Evolutionary conservation across 2,113 vertebrate genomes (phyloP), one percentile per base, ranked within the genome.

Genomic region (Coreoperca whiteheadi): DNA sequence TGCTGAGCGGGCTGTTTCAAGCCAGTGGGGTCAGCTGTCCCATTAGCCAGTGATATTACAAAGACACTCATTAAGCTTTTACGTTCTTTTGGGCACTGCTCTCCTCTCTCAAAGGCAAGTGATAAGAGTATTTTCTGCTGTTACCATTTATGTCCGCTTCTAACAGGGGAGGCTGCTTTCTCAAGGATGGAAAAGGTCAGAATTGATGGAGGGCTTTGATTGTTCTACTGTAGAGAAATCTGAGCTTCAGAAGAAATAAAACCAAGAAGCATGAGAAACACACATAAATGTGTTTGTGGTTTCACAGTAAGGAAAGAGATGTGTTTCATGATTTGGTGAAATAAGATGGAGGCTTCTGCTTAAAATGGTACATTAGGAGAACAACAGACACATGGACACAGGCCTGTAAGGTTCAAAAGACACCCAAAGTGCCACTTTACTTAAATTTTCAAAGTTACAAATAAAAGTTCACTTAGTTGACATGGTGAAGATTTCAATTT

Each of bases 401-500:
- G 37, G 73, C 72, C 73, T 73, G 68, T 86, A 86, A 90, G 89
- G 82, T 94, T 94, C 90, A 94, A 94, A 94, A 94, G 93, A 94
- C 91, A 94, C 93, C 84, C 85, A 89, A 88, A 86, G 92, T 93
- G 94, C 84, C 91, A 91, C 89, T 94, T 94, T 93, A 94, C 90
- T 94, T 86, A 90, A 93, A 89, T 80, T 86, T 85, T 92, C 86
- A 92, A 94, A 94, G 84, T 91, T 91, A 93, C 93, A 94, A 93
- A 92, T 86, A 92, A 94, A 92, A 87, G 65, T 91, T 92, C 90
- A 93, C 92, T 89, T 86, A 81, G 79, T 91, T 91, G 92, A 93
- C 93, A 93, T 83, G 63, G 92, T 85, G 86, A 87, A 90, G 83
- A 76, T 90, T 87, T 92, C 77, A 89, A 85, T 87, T 88, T 90